Percentiles rank a stretch among this genome's conserved stretches.
Evolutionary conservation across 2,113 vertebrate genomes (phyloP).

Genomic region (Astur gentilis): DNA sequence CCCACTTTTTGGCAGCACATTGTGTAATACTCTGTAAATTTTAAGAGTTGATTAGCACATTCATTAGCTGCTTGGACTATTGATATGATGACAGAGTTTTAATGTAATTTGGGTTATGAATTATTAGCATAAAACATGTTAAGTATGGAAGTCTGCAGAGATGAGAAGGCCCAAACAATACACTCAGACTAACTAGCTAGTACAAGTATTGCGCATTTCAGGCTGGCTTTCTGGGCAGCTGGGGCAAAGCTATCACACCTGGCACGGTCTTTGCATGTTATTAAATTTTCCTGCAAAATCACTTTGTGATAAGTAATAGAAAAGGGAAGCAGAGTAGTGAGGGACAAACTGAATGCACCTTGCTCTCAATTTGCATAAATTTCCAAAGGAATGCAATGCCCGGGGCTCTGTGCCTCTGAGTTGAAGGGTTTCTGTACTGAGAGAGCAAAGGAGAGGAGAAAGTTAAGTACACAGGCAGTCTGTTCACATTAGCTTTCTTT

Average conservation of each 20-base stretch:
- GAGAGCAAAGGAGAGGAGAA: not conserved
- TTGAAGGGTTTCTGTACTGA: not conserved
- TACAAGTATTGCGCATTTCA: not conserved
- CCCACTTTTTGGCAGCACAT: not conserved
- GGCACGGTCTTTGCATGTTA: not conserved
- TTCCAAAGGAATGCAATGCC: not conserved
- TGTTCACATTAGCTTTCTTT: conserved; percentile 7
- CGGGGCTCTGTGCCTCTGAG: not conserved
- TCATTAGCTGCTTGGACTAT: not conserved
- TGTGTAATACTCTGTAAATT: not conserved
- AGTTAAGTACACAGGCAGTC: not conserved
- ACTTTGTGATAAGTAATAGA: not conserved
- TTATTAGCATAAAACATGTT: not conserved
- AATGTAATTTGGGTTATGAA: not conserved
- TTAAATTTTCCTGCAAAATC: not conserved
- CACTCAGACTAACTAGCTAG: not conserved
- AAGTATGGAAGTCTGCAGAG: not conserved
- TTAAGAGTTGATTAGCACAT: not conserved
- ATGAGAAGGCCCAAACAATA: not conserved
- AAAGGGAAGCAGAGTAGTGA: not conserved
- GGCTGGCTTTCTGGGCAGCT: not conserved
- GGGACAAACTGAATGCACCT: not conserved
- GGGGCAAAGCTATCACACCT: not conserved
- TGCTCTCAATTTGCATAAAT: not conserved
- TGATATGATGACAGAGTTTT: not conserved